Percentiles rank a stretch among this genome's conserved stretches.
These are phyloP conservation scores for Drosophila watanabei DNA, from an alignment of 1,140 invertebrate genomes.

Conservation along the genomic window DNA sequence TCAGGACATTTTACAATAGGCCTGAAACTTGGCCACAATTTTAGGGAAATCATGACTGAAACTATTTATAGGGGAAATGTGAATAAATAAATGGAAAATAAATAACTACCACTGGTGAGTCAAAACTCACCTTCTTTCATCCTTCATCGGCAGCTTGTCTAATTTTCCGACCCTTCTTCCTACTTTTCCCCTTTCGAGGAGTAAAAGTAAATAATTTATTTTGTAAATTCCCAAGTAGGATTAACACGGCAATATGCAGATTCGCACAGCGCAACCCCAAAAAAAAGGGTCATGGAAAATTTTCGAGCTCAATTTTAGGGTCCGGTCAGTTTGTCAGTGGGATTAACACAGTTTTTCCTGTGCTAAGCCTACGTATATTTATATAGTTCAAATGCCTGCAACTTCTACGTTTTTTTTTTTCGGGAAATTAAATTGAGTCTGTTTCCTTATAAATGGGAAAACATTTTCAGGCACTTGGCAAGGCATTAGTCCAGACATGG, in stretches of 20 bases:
- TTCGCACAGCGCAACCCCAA: conserved; percentile 38
- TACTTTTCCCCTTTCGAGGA: conserved; percentile 5
- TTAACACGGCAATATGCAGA: conserved; percentile 83
- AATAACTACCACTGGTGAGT: too few relatives aligned
- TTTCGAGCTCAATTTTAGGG: conserved; percentile 40
- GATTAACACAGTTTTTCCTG: conserved; percentile 71
- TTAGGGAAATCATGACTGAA: neutral
- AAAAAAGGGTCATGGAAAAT: conserved; percentile 69
- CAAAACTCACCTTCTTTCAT: too few relatives aligned
- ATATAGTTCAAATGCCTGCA: conserved; percentile 80
- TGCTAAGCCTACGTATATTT: conserved; percentile 80
- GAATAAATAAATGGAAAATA: neutral
- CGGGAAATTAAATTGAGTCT: conserved; percentile 80
- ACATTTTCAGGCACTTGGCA: conserved; percentile 70
- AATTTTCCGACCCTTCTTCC: conserved; percentile 31
- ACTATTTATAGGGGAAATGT: neutral
- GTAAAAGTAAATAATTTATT: conserved; percentile 79
- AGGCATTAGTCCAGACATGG: conserved; percentile 52
- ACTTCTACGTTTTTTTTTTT: conserved; percentile 40
- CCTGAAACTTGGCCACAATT: neutral
- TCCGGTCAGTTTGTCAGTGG: conserved; percentile 18
- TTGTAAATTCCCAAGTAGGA: conserved; percentile 81
- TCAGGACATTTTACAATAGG: conserved; percentile 1
- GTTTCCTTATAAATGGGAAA: conserved; percentile 75
- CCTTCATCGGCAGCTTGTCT: conserved; percentile 6